Evolutionary conservation across 2,113 vertebrate genomes (phyloP), one percentile per base, ranked within the genome.

Genomic region (Poecile atricapillus): DNA sequence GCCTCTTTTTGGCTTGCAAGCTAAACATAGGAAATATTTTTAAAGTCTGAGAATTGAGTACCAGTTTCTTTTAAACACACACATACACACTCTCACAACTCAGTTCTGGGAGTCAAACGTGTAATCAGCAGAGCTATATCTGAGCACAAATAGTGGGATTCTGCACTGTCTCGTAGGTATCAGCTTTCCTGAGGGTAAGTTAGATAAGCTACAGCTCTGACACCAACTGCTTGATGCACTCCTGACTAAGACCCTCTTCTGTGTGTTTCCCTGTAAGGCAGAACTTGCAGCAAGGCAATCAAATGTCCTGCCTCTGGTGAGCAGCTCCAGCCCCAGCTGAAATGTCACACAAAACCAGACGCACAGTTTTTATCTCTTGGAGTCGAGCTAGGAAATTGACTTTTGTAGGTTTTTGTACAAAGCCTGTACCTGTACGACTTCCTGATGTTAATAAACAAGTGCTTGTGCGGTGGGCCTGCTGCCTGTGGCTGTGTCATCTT

Each of bases 381-480:
- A 96, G 90, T 82, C 86, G 75, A 77, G 74, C 46, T 87, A 67
- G 67, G 46, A 87, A 81, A 67, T 9, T 27, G 84, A 83, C 76
- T 93, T 96, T 74, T 65, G 58, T 94, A 70, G 85, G 59, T 70
- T 96, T 97, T 97, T 94, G 83, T 98, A 97, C 91, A 69, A 91
- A 87, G 94, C 90, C 93, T 97, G 78, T 94, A 92, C 75, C 85
- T 94, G 92, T 90, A 73, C 7, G 1, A 96, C 90, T 95, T 93
- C 78, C 62, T 76, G 73, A 64, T 95, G 97, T 96, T 83, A 95
- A 95, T 97, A 95, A 97, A 97, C 86, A 94, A 87, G 69, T 94
- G 94, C 92, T 97, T 96, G 87, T 97, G 96, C 60, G 0, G 93
- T 97, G 77, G 52, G 86, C 41, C 47, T 58, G 50, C 73, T 78